Conservation (phyloP, 2,888 invertebrate genomes). For the Drosophila affinis region DNA sequence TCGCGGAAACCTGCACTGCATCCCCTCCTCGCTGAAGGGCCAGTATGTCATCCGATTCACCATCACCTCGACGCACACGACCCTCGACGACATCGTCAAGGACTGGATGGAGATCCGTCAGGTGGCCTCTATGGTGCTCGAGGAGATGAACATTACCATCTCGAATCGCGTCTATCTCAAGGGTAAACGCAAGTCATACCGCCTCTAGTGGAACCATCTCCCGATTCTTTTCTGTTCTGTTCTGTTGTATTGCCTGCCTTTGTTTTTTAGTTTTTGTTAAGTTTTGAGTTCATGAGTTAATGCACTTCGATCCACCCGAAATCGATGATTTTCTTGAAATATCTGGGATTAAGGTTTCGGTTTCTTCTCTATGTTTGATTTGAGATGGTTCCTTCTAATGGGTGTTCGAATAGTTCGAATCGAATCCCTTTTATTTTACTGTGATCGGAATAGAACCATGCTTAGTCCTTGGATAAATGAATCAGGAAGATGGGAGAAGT, state of each 20-base stretch:
- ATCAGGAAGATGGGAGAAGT: no score
- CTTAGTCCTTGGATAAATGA: no score
- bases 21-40: slow-evolving; percentile 96
- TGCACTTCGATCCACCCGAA: slow-evolving; percentile 56
- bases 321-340: background rate
- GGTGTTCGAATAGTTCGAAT: no score
- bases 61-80: slow-evolving; percentile 94
- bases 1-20: slow-evolving; percentile 95
- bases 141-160: slow-evolving; percentile 86
- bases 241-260: slow-evolving; percentile 3
- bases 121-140: slow-evolving; percentile 89
- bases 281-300: slow-evolving; percentile 38
- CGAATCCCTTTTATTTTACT: no score
- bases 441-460: no score
- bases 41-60: slow-evolving; percentile 95
- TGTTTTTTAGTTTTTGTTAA: slow-evolving; percentile 21
- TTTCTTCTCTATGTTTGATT: background rate
- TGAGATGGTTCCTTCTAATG: background rate
- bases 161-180: slow-evolving; percentile 88
- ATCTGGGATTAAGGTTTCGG: background rate
- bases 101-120: slow-evolving; percentile 94
- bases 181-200: slow-evolving; percentile 85
- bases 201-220: slow-evolving; percentile 2
- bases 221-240: no score
- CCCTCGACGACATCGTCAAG: slow-evolving; percentile 89